phyloP scores from a whole-genome alignment of 2,888 invertebrate genomes.

The Choristoneura rosaceana region DNA sequence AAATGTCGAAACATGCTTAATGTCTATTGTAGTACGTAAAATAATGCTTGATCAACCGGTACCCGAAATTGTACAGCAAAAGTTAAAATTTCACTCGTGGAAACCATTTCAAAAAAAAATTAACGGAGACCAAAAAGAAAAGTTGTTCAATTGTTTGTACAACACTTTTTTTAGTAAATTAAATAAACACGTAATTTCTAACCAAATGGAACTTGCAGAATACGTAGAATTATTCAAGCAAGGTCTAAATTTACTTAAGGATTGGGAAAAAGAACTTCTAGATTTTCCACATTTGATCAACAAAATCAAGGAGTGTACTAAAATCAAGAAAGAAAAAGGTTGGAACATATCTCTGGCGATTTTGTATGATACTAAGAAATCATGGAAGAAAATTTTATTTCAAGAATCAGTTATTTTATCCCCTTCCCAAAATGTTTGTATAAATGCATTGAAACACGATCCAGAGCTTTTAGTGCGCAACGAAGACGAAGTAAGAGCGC shows the following conservation, averaged over 20 bases:
- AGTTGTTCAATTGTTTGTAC: constrained; percentile 62
- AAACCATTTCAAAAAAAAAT: constrained; percentile 53
- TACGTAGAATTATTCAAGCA: constrained; percentile 46
- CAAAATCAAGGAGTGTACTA: constrained; percentile 58
- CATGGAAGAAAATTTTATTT: constrained; percentile 67
- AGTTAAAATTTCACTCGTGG: constrained; percentile 56
- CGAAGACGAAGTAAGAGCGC: constrained; percentile 50
- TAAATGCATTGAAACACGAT: constrained; percentile 71
- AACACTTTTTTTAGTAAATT: constrained; percentile 49
- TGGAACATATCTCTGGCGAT: constrained; percentile 54
- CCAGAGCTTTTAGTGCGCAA: constrained; percentile 58
- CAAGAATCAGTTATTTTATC: constrained; percentile 63
- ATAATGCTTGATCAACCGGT: constrained; percentile 54
- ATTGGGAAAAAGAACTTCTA: constrained; percentile 61
- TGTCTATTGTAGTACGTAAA: constrained; percentile 58
- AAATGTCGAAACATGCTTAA: constrained; percentile 59
- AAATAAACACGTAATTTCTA: constrained; percentile 24
- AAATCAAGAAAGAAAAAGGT: constrained; percentile 55
- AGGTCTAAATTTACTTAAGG: constrained; percentile 56
- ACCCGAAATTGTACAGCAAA: constrained; percentile 60
- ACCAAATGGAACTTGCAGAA: constrained; percentile 50
- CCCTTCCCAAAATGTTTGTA: constrained; percentile 58
- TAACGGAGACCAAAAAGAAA: constrained; percentile 54
- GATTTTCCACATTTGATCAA: constrained; percentile 59
- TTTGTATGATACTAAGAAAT: constrained; percentile 67